Conservation (phyloP, 2,797 vertebrate genomes). For the Pampus argenteus region DNA sequence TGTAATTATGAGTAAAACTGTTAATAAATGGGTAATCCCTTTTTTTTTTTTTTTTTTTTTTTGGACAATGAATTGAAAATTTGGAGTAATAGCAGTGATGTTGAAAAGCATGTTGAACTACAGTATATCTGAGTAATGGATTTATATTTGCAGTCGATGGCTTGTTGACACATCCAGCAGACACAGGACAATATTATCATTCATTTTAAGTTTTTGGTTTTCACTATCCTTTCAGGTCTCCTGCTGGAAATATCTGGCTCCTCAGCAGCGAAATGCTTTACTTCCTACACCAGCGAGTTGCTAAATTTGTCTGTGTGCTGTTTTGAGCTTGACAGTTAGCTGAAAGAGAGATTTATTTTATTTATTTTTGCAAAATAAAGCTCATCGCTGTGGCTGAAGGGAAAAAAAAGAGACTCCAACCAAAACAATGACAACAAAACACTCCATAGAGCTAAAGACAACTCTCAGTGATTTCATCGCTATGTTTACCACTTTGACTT, state of each 20-base stretch:
- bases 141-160: too few species aligned
- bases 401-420: slow-evolving; percentile 20
- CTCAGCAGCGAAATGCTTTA: not conserved
- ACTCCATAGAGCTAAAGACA: slow-evolving; percentile 16
- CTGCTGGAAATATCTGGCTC: not conserved
- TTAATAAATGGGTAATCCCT: not conserved
- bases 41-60: too few species aligned
- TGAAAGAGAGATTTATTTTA: not conserved
- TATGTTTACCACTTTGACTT: not conserved
- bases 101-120: too few species aligned
- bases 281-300: not conserved
- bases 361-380: slow-evolving; percentile 3
- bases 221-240: too few species aligned
- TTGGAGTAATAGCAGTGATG: too few species aligned
- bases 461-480: too few species aligned
- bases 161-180: not conserved
- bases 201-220: too few species aligned
- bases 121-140: too few species aligned
- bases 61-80: too few species aligned
- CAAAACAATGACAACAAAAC: slow-evolving; percentile 37
- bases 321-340: not conserved
- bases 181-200: too few species aligned
- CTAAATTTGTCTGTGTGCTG: not conserved
- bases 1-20: not conserved
- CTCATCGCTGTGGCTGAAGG: slow-evolving; percentile 23